phyloP scores from a whole-genome alignment of 2,888 invertebrate genomes.

The Patella pellucida region DNA sequence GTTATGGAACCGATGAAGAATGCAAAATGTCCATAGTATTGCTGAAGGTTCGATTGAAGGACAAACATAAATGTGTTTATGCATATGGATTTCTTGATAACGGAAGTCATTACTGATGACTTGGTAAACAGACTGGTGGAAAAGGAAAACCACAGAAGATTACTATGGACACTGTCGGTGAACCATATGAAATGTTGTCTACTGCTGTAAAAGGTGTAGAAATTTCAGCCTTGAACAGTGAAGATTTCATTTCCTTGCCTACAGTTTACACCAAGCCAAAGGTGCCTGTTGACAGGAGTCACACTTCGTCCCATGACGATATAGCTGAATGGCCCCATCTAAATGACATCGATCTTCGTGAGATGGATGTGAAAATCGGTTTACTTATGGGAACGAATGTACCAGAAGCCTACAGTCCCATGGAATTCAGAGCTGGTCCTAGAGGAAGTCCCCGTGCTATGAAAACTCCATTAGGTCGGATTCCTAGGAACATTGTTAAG shows the following conservation, averaged over 20 bases:
- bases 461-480: constrained; percentile 18
- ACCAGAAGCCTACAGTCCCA: constrained; percentile 19
- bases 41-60: constrained; percentile 12
- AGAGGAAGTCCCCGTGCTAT: constrained; percentile 17
- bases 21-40: constrained; percentile 24
- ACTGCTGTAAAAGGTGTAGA: constrained; percentile 7
- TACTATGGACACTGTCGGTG: constrained; percentile 17
- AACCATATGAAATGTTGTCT: background rate
- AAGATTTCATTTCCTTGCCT: constrained; percentile 7
- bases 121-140: background rate
- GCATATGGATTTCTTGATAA: constrained; percentile 24
- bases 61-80: background rate
- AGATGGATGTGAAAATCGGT: constrained; percentile 18
- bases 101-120: constrained; percentile 17
- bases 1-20: background rate
- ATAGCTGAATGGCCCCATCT: constrained; percentile 18
- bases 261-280: constrained; percentile 15
- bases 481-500: background rate
- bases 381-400: constrained; percentile 17
- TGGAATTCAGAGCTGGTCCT: background rate
- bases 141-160: constrained; percentile 13
- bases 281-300: constrained; percentile 12
- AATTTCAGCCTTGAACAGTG: background rate
- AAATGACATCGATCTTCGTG: constrained; percentile 4
- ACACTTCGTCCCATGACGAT: constrained; percentile 17